These are phyloP conservation scores for Sebastes miniatus DNA, from an alignment of 2,797 vertebrate genomes.

Conservation along the genomic window DNA sequence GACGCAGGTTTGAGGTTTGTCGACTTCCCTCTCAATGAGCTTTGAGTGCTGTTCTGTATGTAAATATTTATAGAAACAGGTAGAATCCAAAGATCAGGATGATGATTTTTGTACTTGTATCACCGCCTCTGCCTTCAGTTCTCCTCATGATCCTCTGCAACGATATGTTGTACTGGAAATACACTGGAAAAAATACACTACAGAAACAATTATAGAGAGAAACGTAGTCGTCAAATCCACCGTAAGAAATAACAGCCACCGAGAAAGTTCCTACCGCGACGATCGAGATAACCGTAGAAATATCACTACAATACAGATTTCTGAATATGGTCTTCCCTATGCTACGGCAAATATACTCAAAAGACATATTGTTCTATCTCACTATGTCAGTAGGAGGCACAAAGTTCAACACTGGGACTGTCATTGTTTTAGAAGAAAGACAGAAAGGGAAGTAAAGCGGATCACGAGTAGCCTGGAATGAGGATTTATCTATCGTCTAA, in stretches of 20 bases:
- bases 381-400: conserved; percentile 50
- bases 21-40: neutral
- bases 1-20: conserved; percentile 28
- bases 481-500: neutral
- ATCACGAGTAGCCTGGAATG: neutral
- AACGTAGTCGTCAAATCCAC: conserved; percentile 28
- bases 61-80: conserved; percentile 34
- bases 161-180: conserved; percentile 36
- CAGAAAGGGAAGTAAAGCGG: neutral
- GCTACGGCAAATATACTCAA: conserved; percentile 59
- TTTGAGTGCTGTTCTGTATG: conserved; percentile 7
- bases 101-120: neutral
- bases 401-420: conserved; percentile 42
- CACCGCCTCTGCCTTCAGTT: conserved; percentile 4
- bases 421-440: conserved; percentile 12
- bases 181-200: conserved; percentile 49
- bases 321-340: conserved; percentile 38
- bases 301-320: conserved; percentile 57
- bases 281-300: conserved; percentile 44
- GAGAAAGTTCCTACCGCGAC: conserved; percentile 34
- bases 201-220: conserved; percentile 38
- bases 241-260: conserved; percentile 55
- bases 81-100: conserved; percentile 11
- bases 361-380: conserved; percentile 46
- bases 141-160: conserved; percentile 41